Evolutionary conservation across 2,797 vertebrate genomes (phyloP), one percentile per base, ranked within the genome.

Genomic region (Balearica regulorum): DNA sequence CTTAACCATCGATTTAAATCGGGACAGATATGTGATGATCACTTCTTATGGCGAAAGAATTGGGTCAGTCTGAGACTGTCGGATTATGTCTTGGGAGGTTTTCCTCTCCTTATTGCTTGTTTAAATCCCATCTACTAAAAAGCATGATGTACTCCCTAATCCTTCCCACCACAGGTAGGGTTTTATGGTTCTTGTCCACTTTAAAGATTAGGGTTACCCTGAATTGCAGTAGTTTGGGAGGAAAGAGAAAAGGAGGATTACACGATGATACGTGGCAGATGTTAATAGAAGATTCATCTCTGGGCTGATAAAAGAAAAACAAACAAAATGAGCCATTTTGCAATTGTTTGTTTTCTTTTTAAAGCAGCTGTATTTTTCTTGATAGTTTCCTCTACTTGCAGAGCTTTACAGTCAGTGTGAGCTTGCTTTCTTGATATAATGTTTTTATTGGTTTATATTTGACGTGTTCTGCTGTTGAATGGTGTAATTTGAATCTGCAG

Each of bases 81-180:
- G 98, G 98, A 98, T 98, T 98, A 98, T 97, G 97, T 98, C 97
- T 98, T 98, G 96, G 97, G 92, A 98, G 98, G 97, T 96, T 97
- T 98, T 94, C 96, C 97, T 97, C 97, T 98, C 96, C 98, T 98
- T 97, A 94, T 92, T 96, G 96, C 97, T 91, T 82, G 80, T 88
- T 96, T 98, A 98, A 98, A 97, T 97, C 98, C 98, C 90, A 86
- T 97, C 96, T 83, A 92, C 97, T 97, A 95, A 97, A 97, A 97
- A 97, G 97, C 97, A 94, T 95, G 95, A 94, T 82, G 55, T 71
- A 64, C 66, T 96, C 97, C 61, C 97, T 98, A 98, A 98, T 98
- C 98, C 98, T 96, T 94, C 96, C 94, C 95, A 91, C 92, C 97
- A 94, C 97, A 98, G 98, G 98, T 98, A 97, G 97, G 95, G 97